These are phyloP conservation scores for Ptiloglossa arizonensis DNA, from an alignment of 1,140 invertebrate genomes.

Conservation along the genomic window DNA sequence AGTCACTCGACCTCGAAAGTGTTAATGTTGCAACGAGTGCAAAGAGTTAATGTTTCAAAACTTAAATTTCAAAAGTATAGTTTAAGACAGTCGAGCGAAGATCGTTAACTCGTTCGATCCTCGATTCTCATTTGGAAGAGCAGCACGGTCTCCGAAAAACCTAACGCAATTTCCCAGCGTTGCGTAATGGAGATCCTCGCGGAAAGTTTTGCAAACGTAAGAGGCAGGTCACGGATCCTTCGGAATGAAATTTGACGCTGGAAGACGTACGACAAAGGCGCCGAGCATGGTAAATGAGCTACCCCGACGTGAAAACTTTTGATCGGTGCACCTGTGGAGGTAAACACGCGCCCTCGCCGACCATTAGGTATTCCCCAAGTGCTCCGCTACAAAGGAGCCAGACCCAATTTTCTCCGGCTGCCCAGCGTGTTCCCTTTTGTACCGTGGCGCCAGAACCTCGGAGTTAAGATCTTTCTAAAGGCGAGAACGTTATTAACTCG, in stretches of 20 bases:
- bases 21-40: too few species aligned
- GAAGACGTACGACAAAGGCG: constrained; percentile 17
- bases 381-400: constrained; percentile 31
- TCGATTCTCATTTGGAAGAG: too few species aligned
- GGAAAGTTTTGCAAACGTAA: not conserved
- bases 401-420: constrained; percentile 54
- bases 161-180: too few species aligned
- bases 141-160: too few species aligned
- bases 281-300: constrained; percentile 32
- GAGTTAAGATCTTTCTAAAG: constrained; percentile 55
- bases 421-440: constrained; percentile 39
- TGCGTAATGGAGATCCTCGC: not conserved
- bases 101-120: too few species aligned
- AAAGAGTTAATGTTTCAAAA: too few species aligned
- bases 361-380: constrained; percentile 53
- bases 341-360: constrained; percentile 36
- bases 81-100: too few species aligned
- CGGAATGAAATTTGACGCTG: constrained; percentile 2
- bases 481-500: constrained; percentile 61
- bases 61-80: too few species aligned
- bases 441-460: constrained; percentile 42
- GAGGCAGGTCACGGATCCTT: not conserved
- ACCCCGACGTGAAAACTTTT: constrained; percentile 41
- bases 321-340: constrained; percentile 13
- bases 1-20: too few species aligned